These are phyloP conservation scores for Ictalurus furcatus DNA, from an alignment of 2,113 vertebrate genomes.

Conservation along the genomic window DNA sequence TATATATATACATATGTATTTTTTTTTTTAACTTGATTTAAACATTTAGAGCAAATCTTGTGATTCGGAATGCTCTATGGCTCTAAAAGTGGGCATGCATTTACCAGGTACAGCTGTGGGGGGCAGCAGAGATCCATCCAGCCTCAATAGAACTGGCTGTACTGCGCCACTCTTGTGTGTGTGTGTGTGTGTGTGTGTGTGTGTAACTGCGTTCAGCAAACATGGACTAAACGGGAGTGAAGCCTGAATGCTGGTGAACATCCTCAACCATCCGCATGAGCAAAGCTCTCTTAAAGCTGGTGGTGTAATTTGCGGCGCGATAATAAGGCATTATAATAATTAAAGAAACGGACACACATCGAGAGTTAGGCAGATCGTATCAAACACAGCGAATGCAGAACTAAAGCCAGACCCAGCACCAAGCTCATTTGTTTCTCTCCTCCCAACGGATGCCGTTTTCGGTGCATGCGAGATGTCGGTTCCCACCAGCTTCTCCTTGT, in stretches of 20 bases:
- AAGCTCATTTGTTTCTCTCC: slow-evolving; percentile 7
- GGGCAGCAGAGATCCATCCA: slow-evolving; percentile 74
- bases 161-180: slow-evolving; percentile 41
- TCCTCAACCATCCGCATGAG: slow-evolving; percentile 45
- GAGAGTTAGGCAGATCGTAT: not conserved
- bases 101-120: slow-evolving; percentile 60
- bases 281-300: slow-evolving; percentile 20
- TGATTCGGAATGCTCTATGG: not conserved
- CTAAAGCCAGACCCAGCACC: not conserved
- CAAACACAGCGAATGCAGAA: slow-evolving; percentile 2
- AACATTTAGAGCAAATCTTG: not conserved
- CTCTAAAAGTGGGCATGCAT: not conserved
- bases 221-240: slow-evolving; percentile 38
- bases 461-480: slow-evolving; percentile 53
- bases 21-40: not conserved
- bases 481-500: slow-evolving; percentile 57
- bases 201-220: slow-evolving; percentile 33
- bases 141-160: slow-evolving; percentile 11
- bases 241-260: slow-evolving; percentile 63
- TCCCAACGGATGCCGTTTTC: slow-evolving; percentile 22
- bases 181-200: slow-evolving; percentile 28
- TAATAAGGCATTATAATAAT: not conserved
- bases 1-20: too few species aligned
- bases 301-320: slow-evolving; percentile 12
- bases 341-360: not conserved